A percentile compares a stretch with the other conserved stretches of the same genome.
Evolutionary conservation across 1,140 invertebrate genomes (phyloP).

Genomic region (Cotesia typhae): DNA sequence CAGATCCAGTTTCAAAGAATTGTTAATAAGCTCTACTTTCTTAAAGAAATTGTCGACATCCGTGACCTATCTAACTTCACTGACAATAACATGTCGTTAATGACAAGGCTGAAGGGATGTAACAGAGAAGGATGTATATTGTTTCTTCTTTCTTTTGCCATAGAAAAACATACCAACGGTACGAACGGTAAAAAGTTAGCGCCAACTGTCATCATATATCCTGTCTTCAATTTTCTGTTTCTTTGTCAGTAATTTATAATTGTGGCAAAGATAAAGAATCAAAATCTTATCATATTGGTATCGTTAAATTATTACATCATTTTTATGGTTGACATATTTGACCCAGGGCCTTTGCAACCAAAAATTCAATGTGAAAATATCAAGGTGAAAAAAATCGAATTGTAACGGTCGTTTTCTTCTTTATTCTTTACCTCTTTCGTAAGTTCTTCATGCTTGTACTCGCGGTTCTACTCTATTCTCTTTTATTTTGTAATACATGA

Average conservation of each 20-base stretch:
- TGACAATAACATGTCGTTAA: conserved; percentile 24
- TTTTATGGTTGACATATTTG: conserved; percentile 25
- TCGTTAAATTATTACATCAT: conserved; percentile 2
- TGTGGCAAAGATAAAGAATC: neutral
- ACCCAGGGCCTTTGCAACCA: neutral
- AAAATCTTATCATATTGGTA: neutral
- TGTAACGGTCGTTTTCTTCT: conserved; percentile 36
- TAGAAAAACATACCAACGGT: neutral
- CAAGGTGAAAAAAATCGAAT: conserved; percentile 3
- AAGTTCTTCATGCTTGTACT: conserved; percentile 3
- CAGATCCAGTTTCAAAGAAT: neutral
- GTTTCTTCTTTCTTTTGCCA: neutral
- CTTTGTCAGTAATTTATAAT: neutral
- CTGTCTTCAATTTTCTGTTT: conserved; percentile 8
- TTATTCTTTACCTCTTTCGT: conserved; percentile 35
- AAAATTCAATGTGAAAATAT: conserved; percentile 5
- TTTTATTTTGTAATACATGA: neutral
- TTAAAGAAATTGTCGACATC: conserved; percentile 21
- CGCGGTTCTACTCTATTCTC: conserved; percentile 25
- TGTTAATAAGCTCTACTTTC: neutral
- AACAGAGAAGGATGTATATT: neutral
- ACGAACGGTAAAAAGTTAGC: neutral
- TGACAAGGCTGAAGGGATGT: conserved; percentile 3
- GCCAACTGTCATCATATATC: conserved; percentile 30
- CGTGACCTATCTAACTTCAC: conserved; percentile 23